A percentile compares a stretch with the other conserved stretches of the same genome.
Conservation (phyloP, 2,113 vertebrate species). For the Scatophagus argus region DNA sequence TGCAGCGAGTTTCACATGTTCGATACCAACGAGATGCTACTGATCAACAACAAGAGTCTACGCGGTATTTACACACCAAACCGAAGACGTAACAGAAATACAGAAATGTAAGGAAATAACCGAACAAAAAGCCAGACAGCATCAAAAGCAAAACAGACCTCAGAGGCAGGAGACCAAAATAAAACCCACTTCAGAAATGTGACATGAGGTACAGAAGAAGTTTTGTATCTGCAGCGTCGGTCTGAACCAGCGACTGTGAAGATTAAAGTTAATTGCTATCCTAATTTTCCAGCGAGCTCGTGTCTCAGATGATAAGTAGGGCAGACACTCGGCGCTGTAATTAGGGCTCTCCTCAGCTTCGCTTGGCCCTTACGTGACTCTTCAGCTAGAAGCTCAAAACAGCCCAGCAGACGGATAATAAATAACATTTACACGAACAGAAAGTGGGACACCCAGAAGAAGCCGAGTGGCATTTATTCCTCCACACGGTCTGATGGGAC, state of each 20-base stretch:
- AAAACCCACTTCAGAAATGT: neutral
- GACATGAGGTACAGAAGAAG: neutral
- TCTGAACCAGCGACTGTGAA: neutral
- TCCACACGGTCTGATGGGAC: no score
- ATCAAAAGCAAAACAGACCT: neutral
- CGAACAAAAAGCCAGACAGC: neutral
- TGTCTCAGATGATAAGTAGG: conserved; percentile 18
- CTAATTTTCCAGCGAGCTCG: neutral
- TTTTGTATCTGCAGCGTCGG: neutral
- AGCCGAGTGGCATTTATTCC: neutral
- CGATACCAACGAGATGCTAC: no score
- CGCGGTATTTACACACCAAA: no score
- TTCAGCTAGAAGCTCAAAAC: neutral
- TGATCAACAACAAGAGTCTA: neutral
- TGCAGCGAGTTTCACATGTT: no score
- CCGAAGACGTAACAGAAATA: no score
- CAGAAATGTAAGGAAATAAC: neutral
- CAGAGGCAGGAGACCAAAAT: neutral
- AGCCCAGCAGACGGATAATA: no score
- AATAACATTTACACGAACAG: neutral
- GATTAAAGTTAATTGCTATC: neutral
- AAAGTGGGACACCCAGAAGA: conserved; percentile 31
- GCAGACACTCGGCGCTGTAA: conserved; percentile 13
- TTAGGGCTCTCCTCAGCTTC: neutral
- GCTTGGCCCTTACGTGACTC: conserved; percentile 15